Evolutionary conservation across 2,113 vertebrate genomes (phyloP).

Genomic region (Petroica traversi): DNA sequence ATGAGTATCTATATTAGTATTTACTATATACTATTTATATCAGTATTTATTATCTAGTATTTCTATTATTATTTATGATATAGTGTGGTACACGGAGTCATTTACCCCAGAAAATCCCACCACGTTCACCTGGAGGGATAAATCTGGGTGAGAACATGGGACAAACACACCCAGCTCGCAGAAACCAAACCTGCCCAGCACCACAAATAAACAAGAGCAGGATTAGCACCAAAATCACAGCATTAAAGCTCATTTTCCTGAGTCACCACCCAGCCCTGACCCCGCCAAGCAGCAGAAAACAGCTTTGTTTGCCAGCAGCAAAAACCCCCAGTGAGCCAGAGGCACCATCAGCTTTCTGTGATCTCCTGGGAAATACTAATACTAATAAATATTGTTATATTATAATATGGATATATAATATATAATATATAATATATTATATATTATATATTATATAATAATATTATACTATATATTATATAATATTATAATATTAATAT

Average conservation of each 20-base stretch:
- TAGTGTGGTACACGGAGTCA: neutral
- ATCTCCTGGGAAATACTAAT: neutral
- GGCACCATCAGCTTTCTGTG: neutral
- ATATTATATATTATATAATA: too few species aligned
- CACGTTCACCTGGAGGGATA: neutral
- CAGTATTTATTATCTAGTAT: too few species aligned
- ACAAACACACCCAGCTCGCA: neutral
- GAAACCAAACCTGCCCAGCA: neutral
- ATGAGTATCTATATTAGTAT: too few species aligned
- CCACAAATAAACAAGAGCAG: accelerated
- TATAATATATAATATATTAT: too few species aligned
- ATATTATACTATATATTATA: too few species aligned
- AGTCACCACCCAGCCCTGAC: neutral
- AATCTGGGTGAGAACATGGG: neutral
- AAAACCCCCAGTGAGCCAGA: neutral
- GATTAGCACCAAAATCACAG: neutral
- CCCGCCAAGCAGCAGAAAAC: neutral
- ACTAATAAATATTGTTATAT: too few species aligned
- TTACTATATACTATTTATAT: too few species aligned
- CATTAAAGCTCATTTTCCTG: neutral
- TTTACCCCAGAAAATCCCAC: neutral
- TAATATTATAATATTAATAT: too few species aligned
- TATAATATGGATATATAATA: too few species aligned
- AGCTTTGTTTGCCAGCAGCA: neutral
- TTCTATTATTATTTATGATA: too few species aligned